These are phyloP conservation scores for Caenorhabditis japonica DNA, from an alignment of 2,888 invertebrate genomes.

Conservation along the genomic window DNA sequence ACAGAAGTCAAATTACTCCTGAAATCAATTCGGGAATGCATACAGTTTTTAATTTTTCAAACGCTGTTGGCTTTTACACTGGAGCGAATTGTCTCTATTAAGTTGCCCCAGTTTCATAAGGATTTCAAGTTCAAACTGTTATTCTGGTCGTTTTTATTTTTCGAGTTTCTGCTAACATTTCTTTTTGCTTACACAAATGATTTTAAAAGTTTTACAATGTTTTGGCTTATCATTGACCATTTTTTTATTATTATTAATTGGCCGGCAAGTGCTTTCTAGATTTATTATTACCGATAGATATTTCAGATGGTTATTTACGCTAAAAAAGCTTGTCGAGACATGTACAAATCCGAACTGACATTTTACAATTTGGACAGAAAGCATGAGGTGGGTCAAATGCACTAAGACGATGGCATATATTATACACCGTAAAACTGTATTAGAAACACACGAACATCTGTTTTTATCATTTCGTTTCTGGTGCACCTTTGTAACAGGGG, in stretches of 20 bases:
- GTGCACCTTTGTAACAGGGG: too few relatives aligned
- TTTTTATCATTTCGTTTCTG: too few relatives aligned
- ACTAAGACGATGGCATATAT: too few relatives aligned
- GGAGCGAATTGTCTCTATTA: slow-evolving; percentile 9
- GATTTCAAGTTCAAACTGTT: background rate
- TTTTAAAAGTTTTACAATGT: background rate
- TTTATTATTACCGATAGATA: too few relatives aligned
- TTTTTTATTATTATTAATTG: slow-evolving; percentile 15
- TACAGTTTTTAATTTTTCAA: slow-evolving; percentile 4
- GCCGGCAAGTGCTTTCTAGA: slow-evolving; percentile 3
- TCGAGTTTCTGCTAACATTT: background rate
- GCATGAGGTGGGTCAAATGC: too few relatives aligned
- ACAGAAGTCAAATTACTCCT: slow-evolving; percentile 8
- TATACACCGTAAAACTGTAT: too few relatives aligned
- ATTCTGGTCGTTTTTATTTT: background rate
- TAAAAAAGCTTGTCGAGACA: slow-evolving; percentile 3
- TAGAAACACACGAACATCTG: too few relatives aligned
- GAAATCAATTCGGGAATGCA: slow-evolving; percentile 3
- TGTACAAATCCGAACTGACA: slow-evolving; percentile 9
- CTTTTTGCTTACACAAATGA: slow-evolving; percentile 9
- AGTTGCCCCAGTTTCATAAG: slow-evolving; percentile 2
- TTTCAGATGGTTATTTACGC: slow-evolving; percentile 20
- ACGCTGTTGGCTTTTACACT: slow-evolving; percentile 12
- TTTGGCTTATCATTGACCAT: slow-evolving; percentile 4
- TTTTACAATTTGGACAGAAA: slow-evolving; percentile 15